Base-by-base conservation (phyloP, 35 echinoderm and acorn worm species). In the Heliocidaris erythrogramma region DNA sequence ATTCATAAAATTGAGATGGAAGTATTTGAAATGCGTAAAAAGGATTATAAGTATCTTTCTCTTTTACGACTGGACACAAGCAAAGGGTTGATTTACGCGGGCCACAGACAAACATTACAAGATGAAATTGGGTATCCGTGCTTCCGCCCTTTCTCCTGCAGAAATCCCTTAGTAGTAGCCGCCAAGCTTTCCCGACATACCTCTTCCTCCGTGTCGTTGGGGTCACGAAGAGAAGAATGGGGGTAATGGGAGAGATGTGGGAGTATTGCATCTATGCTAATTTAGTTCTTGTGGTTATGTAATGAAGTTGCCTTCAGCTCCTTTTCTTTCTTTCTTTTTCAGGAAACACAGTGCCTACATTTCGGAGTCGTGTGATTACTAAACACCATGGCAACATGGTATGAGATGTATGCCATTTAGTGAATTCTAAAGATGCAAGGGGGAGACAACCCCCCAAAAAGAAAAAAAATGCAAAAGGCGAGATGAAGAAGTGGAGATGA, bases 1-100 rank as follows among this genome's bases (percentile, higher is more conserved):
- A 92, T 92, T 92, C 91, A 92, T 92, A 92, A 92, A 92, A 52
- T 27, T 48, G 91, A 92, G 91, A 30, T 30, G 49, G 48, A 92
- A 30, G 48, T 30, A 50, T 92, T 92, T 92, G 48, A 30, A 92
- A 92, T 48, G 50, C 49, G 50, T 59, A 92, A 92, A 92, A 59
- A 92, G 91, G 31, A 17, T 49, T 52, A 50, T 49, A 48, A 48
- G 49, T 48, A 48, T 89, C 17, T 48, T 89, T 89, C 87, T 59
- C 29, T 92, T 92, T 92, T 92, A 92, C 91, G 91, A 92, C 49
- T 92, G 91, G 49, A 48, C 87, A 48, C 31, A 89, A 89, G 47
- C 31, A 59, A 59, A 56, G 27, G 91, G 29, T 92, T 92, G 91
- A 92, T 92, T 92, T 92, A 92, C 24, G 31, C 65, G 18, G 65